Conservation (phyloP, 2,797 vertebrate species). For the Cuniculus paca region DNA sequence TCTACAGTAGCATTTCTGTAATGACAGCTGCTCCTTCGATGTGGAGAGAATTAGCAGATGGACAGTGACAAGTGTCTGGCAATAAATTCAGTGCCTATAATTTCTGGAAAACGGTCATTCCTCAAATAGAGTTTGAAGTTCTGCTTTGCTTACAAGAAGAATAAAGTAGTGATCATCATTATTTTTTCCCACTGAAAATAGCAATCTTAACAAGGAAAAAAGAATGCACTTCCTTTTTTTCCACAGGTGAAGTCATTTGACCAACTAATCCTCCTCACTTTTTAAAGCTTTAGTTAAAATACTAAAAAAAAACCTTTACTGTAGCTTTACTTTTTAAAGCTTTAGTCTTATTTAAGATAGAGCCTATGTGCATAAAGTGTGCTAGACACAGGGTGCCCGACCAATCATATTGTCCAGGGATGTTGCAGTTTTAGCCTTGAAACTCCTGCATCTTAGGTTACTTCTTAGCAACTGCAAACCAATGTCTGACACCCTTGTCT, state of each 20-base stretch:
- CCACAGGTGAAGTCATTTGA: slow-evolving; percentile 2
- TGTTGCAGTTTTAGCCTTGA: neutral
- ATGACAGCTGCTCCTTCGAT: slow-evolving; percentile 67
- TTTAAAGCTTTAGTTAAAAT: slow-evolving; percentile 4
- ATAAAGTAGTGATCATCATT: slow-evolving; percentile 19
- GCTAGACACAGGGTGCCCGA: neutral
- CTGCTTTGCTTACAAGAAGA: slow-evolving; percentile 32
- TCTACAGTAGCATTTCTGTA: slow-evolving; percentile 65
- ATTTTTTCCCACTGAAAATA: slow-evolving; percentile 24
- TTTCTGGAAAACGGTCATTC: slow-evolving; percentile 70
- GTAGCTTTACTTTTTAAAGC: neutral
- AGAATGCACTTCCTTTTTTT: neutral
- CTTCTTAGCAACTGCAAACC: neutral
- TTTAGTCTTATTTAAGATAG: neutral
- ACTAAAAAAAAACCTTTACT: no score
- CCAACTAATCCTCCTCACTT: neutral
- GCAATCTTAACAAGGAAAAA: neutral
- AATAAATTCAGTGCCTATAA: slow-evolving; percentile 62
- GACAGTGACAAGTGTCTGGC: slow-evolving; percentile 67
- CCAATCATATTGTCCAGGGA: neutral
- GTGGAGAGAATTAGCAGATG: slow-evolving; percentile 75
- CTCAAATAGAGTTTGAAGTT: slow-evolving; percentile 65
- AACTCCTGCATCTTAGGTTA: neutral
- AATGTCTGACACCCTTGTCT: neutral
- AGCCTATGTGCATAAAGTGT: neutral